Base-by-base conservation (phyloP, 2,113 vertebrate species). In the Procavia capensis region DNA sequence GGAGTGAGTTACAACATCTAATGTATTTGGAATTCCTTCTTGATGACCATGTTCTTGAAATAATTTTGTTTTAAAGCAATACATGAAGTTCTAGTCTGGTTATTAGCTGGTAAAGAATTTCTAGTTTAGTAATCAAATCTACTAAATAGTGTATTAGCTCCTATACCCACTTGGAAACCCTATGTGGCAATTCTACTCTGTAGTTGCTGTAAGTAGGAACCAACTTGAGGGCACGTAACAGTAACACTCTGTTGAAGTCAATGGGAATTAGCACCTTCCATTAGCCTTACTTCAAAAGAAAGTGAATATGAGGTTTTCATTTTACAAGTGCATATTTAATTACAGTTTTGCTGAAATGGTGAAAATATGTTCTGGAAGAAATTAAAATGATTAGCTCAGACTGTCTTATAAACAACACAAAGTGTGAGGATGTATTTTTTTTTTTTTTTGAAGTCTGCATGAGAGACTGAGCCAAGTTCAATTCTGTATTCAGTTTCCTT, bases 1-100 rank as follows among this genome's bases (percentile, higher is more conserved):
- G 97, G 98, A 98, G 98, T 97, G 98, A 97, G 96, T 98, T 98
- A 98, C 11, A 97, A 97, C 97, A 97, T 97, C 96, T 99, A 98
- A 98, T 98, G 98, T 94, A 98, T 98, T 96, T 98, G 97, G 97
- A 97, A 98, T 98, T 97, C 96, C 59, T 97, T 90, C 79, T 98
- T 98, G 98, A 97, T 98, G 98, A 95, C 88, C 24, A 82, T 90
- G 96, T 98, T 74, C 84, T 97, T 90, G 27, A 84, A 92, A n/a
- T n/a, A n/a, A n/a, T n/a, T n/a, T n/a, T n/a, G n/a, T n/a, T n/a
- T n/a, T 57, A 14, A 59, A 94, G 5, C 10, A 93, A 39, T 97
- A 68, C 2, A 90, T 88, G 76, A 94, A 96, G 22, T 91, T 97
- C 89, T 54, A 47, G 31, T n/a, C 22, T 94, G 36, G 19, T 84